These are phyloP conservation scores for Micromys minutus DNA, from an alignment of 2,113 vertebrate species.

Conservation along the genomic window DNA sequence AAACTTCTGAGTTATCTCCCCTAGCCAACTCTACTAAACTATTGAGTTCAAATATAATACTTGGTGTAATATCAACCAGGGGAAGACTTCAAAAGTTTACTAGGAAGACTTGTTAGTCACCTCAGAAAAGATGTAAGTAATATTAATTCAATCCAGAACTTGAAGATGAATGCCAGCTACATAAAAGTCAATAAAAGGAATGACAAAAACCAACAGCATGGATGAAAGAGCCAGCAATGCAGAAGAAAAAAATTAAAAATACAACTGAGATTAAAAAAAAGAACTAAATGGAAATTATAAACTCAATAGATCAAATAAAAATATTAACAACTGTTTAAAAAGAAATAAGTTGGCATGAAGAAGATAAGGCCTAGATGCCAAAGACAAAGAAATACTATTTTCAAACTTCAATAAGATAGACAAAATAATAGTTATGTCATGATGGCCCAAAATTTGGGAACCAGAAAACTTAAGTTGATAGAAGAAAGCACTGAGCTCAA, in stretches of 20 bases:
- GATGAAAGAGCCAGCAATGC: not conserved
- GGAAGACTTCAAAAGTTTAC: not conserved
- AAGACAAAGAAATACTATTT: not conserved
- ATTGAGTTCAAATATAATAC: not conserved
- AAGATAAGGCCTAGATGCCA: not conserved
- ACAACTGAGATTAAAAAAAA: not conserved
- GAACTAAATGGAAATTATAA: not conserved
- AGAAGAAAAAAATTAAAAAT: not conserved
- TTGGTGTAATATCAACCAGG: not conserved
- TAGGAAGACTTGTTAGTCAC: not conserved
- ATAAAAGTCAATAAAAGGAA: not conserved
- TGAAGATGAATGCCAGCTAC: not conserved
- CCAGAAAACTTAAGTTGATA: not conserved
- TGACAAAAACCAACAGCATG: not conserved
- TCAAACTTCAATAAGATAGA: not conserved
- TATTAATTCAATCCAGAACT: not conserved
- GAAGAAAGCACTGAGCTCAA: not conserved
- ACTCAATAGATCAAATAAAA: not conserved
- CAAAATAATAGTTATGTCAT: not conserved
- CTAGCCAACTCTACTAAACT: not conserved
- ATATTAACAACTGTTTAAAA: not conserved
- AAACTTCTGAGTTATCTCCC: not conserved
- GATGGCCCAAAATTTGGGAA: too few relatives aligned
- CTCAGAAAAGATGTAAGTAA: not conserved
- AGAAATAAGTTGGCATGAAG: not conserved